These are phyloP conservation scores for Malthinus flaveolus DNA, from an alignment of 2,888 invertebrate species.

Conservation along the genomic window DNA sequence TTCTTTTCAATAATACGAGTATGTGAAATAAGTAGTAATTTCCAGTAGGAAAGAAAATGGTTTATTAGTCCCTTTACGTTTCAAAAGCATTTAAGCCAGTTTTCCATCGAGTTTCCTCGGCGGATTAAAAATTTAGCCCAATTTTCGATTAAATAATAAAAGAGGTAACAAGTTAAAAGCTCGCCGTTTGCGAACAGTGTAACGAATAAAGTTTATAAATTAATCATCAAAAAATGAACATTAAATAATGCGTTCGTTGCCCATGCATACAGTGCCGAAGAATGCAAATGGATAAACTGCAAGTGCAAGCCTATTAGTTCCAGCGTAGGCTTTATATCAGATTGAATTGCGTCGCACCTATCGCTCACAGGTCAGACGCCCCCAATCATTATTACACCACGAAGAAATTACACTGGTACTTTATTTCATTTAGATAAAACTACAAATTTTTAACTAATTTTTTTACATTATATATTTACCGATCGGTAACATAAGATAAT, in stretches of 20 bases:
- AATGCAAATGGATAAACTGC: conserved; percentile 21
- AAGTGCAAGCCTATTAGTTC: conserved; percentile 22
- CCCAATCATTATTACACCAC: conserved; percentile 31
- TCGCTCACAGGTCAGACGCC: conserved; percentile 28
- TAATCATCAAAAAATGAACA: conserved; percentile 15
- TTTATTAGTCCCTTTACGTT: no score
- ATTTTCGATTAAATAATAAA: no score
- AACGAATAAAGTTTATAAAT: conserved; percentile 16
- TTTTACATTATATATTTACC: conserved; percentile 9
- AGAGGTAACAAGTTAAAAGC: no score
- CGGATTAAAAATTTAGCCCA: no score
- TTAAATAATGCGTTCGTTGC: conserved; percentile 19
- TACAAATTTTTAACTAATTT: conserved; percentile 17
- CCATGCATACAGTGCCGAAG: conserved; percentile 21
- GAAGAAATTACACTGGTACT: conserved; percentile 30
- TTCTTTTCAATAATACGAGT: no score
- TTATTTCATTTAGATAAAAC: conserved; percentile 34
- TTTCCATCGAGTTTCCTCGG: no score
- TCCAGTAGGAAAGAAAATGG: no score
- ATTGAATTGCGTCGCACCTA: conserved; percentile 33
- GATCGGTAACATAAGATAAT: conserved; percentile 14
- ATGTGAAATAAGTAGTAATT: no score
- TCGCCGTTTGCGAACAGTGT: background rate
- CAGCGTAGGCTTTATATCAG: conserved; percentile 29
- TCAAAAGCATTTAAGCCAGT: no score